Evolutionary conservation across 2,888 invertebrate genomes (phyloP), one percentile per base, ranked within the genome.

Genomic region (Eupithecia exiguata): DNA sequence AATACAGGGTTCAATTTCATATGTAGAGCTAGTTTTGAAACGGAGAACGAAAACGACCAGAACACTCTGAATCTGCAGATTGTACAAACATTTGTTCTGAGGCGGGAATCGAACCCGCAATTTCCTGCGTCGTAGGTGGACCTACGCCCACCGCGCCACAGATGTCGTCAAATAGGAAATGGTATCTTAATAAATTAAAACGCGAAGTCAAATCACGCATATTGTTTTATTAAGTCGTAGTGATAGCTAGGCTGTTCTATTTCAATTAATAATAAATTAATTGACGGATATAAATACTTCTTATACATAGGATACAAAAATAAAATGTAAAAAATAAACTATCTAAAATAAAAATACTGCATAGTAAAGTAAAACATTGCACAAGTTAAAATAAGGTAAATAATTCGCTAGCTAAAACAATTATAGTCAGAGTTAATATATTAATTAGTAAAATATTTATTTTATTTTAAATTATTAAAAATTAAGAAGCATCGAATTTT

Each of bases 201-300:
- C 43, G 16, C 36, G 40, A 78, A 74, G 71, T 77, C 74, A 72
- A 86, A 84, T 92, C 92, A 93, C 92, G 92, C 92, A 91, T 91
- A 91, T 90, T 84, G 86, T 89, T 93, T 93, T 92, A 93, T 89
- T 93, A 89, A 87, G 82, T 88, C 83, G 85, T 87, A 84, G 85
- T 89, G 84, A 86, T 86, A 91, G 90, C 92, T 92, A 92, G 86
- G 89, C 89, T 89, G 84, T 90, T 90, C 88, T 81, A 82, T 81
- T 72, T 86, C 88, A 89, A 89, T 90, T 87, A 91, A 88, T 90
- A 87, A 90, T 80, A 88, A 88, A 89, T 92, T 93, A 93, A 93
- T 93, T 93, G 92, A 93, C 93, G 88, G 88, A 87, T 86, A 77
- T 88, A 89, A 89, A 91, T 90, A 91, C 90, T 38, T 88, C 91